Evolutionary conservation across 1,140 invertebrate species (phyloP), one percentile per base, ranked within the genome.

Genomic region (Telenomus remus): DNA sequence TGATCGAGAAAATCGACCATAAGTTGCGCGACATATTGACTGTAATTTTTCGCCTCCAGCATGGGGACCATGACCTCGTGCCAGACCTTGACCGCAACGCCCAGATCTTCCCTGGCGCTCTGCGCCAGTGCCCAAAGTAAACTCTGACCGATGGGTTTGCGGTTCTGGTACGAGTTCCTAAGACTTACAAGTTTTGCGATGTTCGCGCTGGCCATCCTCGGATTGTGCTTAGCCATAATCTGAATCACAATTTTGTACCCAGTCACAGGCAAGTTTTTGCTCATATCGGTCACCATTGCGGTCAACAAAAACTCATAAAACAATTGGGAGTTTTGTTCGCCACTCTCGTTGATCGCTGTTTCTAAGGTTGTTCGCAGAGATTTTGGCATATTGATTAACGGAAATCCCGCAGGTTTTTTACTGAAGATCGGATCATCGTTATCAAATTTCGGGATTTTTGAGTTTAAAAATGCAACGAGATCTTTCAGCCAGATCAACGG

Each of bases 111-210:
- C 46, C 89, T 86, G 0, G 94, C 94, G 50, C 91, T 92, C 85
- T 96, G 94, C 0, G 93, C 93, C 49, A 95, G 87, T 7, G 91
- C 92, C 95, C 95, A 96, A 0, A 96, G 82, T 9, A 96, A 87
- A 3, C 94, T 92, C 35, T 95, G 83, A 15, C 94, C 94, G 76
- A 95, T 92, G 12, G 91, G 89, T 63, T 93, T 92, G 43, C 94
- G 89, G 82, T 95, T 96, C 79, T 95, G 93, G 84, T 95, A 95
- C 1, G 93, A 94, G 63, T 91, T 93, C 43, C 91, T 89, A n/a
- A 94, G 82, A 48, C 87, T 89, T 0, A 89, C 87, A 56, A 91
- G 88, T 84, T 93, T 94, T 7, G 87, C 80, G 75, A 93, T 85
- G 73, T 92, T 93, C 1, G 85, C 84, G 1, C 89, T 79, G 12